A percentile compares a stretch with the other conserved stretches of the same genome.
These are phyloP conservation scores for Epizoanthus fatuus DNA, from an alignment of 92 coral and sea anemone genomes.

Conservation along the genomic window DNA sequence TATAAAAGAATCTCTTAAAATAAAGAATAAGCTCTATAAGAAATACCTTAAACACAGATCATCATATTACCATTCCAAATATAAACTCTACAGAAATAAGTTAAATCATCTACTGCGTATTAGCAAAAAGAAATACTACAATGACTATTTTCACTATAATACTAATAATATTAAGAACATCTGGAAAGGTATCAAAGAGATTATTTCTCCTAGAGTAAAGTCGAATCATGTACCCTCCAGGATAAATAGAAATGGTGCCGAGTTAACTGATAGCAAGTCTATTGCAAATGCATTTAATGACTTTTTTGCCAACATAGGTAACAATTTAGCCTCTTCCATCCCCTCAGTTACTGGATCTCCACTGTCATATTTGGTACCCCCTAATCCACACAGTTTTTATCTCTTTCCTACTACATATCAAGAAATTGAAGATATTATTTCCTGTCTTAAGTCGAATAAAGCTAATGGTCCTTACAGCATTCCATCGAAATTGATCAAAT, in stretches of 20 bases:
- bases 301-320: constrained; percentile 27
- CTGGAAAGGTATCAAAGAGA: background rate
- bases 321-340: constrained; percentile 11
- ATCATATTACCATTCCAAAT: background rate
- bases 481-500: constrained; percentile 16
- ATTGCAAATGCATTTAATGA: constrained; percentile 44
- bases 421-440: constrained; percentile 30
- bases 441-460: background rate
- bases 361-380: background rate
- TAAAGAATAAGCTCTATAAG: background rate
- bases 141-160: background rate
- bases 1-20: background rate
- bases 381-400: constrained; percentile 9
- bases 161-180: background rate
- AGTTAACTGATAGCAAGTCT: constrained; percentile 3
- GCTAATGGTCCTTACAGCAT: constrained; percentile 14
- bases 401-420: background rate
- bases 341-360: background rate
- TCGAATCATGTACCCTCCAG: background rate
- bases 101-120: background rate
- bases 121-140: background rate
- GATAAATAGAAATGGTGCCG: background rate
- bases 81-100: background rate
- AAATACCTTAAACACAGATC: background rate
- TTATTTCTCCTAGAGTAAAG: background rate